A percentile compares a stretch with the other conserved stretches of the same genome.
Evolutionary conservation across 2,888 invertebrate species (phyloP).

Genomic region (Andrena bicolor): DNA sequence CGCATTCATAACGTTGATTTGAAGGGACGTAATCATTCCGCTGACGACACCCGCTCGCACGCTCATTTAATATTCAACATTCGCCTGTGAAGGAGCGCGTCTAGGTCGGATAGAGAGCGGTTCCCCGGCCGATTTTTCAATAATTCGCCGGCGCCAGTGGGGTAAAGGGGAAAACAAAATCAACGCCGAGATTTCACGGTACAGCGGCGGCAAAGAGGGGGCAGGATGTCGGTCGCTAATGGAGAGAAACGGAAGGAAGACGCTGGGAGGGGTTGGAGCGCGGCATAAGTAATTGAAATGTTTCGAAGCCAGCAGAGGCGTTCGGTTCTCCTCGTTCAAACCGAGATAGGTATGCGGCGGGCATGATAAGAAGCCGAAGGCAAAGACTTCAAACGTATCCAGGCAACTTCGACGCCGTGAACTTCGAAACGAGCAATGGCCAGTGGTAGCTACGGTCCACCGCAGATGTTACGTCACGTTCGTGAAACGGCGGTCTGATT

Average conservation of each 20-base stretch:
- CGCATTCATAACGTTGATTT: not conserved
- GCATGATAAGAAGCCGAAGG: conserved; percentile 58
- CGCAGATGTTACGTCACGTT: conserved; percentile 69
- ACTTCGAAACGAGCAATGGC: conserved; percentile 52
- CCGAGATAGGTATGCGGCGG: conserved; percentile 38
- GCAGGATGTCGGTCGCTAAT: conserved; percentile 55
- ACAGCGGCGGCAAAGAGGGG: conserved; percentile 38
- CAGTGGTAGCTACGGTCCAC: conserved; percentile 41
- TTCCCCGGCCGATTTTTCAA: conserved; percentile 30
- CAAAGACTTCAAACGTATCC: conserved; percentile 62
- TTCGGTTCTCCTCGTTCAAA: conserved; percentile 30
- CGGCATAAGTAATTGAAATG: conserved; percentile 71
- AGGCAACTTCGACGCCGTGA: conserved; percentile 51
- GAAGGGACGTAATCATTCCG: not conserved
- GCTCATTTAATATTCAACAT: conserved; percentile 39
- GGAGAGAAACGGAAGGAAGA: conserved; percentile 57
- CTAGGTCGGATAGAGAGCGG: not conserved
- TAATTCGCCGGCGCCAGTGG: conserved; percentile 21
- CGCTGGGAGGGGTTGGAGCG: conserved; percentile 20
- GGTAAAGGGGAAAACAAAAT: conserved; percentile 30
- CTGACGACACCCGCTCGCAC: not conserved
- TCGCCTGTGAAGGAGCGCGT: not conserved
- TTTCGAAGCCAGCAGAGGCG: conserved; percentile 57
- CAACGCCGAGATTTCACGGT: conserved; percentile 46
- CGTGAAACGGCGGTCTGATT: conserved; percentile 63